These are phyloP conservation scores for Craniophora ligustri DNA, from an alignment of 2,888 invertebrate species.

Conservation along the genomic window DNA sequence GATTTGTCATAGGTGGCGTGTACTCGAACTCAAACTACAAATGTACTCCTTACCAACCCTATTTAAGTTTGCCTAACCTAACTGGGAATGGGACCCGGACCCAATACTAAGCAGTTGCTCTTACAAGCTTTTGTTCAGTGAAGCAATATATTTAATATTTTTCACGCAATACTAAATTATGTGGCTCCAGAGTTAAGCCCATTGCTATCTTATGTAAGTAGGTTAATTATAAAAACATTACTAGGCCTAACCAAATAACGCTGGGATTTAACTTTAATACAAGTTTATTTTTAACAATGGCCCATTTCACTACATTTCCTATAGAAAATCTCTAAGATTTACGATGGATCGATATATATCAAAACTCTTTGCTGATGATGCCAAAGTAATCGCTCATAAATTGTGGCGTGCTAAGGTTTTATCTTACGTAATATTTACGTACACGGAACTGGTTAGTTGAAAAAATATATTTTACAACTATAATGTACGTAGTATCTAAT, in stretches of 20 bases:
- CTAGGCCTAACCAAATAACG: background rate
- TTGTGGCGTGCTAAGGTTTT: constrained; percentile 54
- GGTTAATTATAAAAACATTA: background rate
- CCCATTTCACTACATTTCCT: constrained; percentile 61
- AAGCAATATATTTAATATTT: background rate
- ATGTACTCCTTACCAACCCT: too few species aligned
- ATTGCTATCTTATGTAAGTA: background rate
- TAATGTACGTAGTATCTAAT: constrained; percentile 14
- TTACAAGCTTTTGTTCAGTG: too few species aligned
- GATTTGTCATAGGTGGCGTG: too few species aligned
- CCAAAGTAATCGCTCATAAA: constrained; percentile 63
- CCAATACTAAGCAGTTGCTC: too few species aligned
- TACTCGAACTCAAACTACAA: too few species aligned
- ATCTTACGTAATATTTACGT: constrained; percentile 41
- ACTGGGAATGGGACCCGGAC: too few species aligned
- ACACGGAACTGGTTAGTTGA: constrained; percentile 44
- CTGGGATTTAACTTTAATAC: constrained; percentile 13
- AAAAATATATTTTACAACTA: constrained; percentile 35
- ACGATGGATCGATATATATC: constrained; percentile 56
- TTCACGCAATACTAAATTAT: background rate
- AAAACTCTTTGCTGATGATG: constrained; percentile 58
- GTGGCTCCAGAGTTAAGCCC: background rate
- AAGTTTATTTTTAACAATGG: constrained; percentile 54
- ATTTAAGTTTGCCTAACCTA: too few species aligned
- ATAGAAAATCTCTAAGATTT: constrained; percentile 63